These are phyloP conservation scores for Ammodytes dubius DNA, from an alignment of 2,113 vertebrate genomes.

Conservation along the genomic window DNA sequence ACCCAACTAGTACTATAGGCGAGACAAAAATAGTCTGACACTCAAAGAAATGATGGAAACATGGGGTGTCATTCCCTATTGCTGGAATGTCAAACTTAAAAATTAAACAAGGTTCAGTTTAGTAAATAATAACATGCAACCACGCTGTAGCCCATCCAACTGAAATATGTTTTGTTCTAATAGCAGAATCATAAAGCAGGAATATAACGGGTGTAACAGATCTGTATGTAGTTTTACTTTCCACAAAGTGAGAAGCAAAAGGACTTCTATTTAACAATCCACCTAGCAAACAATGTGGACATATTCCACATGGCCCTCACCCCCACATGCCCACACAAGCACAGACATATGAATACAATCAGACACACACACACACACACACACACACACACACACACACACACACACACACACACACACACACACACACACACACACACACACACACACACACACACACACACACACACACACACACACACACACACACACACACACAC, in stretches of 20 bases:
- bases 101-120: slow-evolving; percentile 24
- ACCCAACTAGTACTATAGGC: slow-evolving; percentile 46
- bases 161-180: slow-evolving; percentile 2
- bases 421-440: slow-evolving; percentile 8
- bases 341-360: slow-evolving; percentile 27
- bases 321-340: slow-evolving; percentile 56
- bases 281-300: slow-evolving; percentile 45
- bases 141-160: not conserved
- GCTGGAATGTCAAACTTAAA: slow-evolving; percentile 19
- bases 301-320: slow-evolving; percentile 50
- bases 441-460: slow-evolving; percentile 24
- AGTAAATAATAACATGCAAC: not conserved
- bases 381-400: not conserved
- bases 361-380: slow-evolving; percentile 12
- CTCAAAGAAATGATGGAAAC: slow-evolving; percentile 26
- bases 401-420: slow-evolving; percentile 50
- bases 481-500: slow-evolving; percentile 11
- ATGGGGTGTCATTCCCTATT: slow-evolving; percentile 6
- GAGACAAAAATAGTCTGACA: slow-evolving; percentile 19
- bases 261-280: slow-evolving; percentile 24
- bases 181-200: not conserved
- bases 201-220: slow-evolving; percentile 15
- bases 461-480: not conserved
- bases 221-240: slow-evolving; percentile 21
- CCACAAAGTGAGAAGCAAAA: slow-evolving; percentile 21